Percentiles rank a stretch among this genome's conserved stretches.
These are phyloP conservation scores for Pandion haliaetus DNA, from an alignment of 2,113 vertebrate species.

Conservation along the genomic window DNA sequence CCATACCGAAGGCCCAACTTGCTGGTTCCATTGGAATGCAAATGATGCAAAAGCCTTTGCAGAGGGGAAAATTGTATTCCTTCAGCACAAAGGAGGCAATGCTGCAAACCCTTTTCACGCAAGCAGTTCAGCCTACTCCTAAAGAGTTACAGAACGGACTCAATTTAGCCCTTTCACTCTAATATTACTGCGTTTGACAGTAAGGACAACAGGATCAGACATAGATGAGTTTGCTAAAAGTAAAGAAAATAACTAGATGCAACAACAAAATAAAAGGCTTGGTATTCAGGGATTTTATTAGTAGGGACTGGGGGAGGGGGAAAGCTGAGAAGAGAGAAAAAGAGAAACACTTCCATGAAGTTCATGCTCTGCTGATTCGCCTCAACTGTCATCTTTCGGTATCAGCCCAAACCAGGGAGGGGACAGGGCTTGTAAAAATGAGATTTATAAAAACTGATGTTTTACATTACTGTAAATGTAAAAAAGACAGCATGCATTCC, in stretches of 20 bases:
- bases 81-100: constrained; percentile 27
- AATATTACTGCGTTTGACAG: background rate
- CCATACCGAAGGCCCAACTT: background rate
- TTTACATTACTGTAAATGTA: constrained; percentile 61
- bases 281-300: background rate
- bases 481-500: constrained; percentile 52
- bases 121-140: background rate
- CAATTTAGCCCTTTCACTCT: constrained; percentile 30
- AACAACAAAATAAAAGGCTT: background rate
- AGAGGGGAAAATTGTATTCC: constrained; percentile 20
- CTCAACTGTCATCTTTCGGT: constrained; percentile 7
- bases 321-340: constrained; percentile 27
- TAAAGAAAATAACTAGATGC: constrained; percentile 37
- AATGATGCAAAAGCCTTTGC: constrained; percentile 29
- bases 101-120: background rate
- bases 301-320: constrained; percentile 48
- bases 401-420: constrained; percentile 29
- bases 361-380: constrained; percentile 48
- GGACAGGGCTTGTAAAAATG: background rate
- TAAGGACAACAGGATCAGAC: constrained; percentile 15
- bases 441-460: constrained; percentile 61
- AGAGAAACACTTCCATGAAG: constrained; percentile 62
- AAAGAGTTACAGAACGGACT: background rate
- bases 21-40: constrained; percentile 52
- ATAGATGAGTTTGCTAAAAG: constrained; percentile 22